A percentile compares a stretch with the other conserved stretches of the same genome.
These are phyloP conservation scores for Lottia scabra DNA, from an alignment of 2,888 invertebrate genomes.

Conservation along the genomic window DNA sequence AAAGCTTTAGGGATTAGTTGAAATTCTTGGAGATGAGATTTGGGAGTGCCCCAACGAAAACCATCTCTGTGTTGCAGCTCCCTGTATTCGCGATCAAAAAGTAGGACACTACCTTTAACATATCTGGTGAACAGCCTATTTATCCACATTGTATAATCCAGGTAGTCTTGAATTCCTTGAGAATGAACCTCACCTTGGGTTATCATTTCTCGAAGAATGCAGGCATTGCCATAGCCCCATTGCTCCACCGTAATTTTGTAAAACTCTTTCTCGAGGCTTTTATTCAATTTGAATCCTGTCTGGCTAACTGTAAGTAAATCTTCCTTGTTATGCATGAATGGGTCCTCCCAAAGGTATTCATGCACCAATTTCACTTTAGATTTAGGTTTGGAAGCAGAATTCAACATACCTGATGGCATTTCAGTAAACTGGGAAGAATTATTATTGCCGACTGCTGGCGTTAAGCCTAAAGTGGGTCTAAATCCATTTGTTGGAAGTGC, in stretches of 20 bases:
- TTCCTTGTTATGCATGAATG: not conserved
- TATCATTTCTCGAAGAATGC: not conserved
- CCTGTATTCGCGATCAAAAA: slow-evolving; percentile 12
- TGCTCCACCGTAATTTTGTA: not conserved
- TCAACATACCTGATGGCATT: too few species aligned
- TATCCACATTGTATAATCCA: not conserved
- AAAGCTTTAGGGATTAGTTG: not conserved
- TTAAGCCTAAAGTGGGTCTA: too few species aligned
- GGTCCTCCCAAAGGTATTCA: not conserved
- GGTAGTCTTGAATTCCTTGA: not conserved
- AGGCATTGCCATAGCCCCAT: too few species aligned
- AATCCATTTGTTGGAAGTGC: too few species aligned
- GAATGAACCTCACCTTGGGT: not conserved
- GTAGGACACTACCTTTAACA: not conserved
- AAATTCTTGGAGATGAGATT: not conserved
- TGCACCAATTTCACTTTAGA: not conserved
- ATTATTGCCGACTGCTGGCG: too few species aligned
- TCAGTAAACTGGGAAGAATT: too few species aligned
- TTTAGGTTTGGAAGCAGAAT: too few species aligned
- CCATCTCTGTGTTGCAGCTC: not conserved
- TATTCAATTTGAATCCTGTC: not conserved
- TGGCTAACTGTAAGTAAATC: not conserved
- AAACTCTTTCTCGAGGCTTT: not conserved
- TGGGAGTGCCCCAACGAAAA: not conserved
- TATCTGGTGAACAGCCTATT: not conserved